Base-by-base conservation (phyloP, 1,140 invertebrate genomes). In the Platyura marginata region DNA sequence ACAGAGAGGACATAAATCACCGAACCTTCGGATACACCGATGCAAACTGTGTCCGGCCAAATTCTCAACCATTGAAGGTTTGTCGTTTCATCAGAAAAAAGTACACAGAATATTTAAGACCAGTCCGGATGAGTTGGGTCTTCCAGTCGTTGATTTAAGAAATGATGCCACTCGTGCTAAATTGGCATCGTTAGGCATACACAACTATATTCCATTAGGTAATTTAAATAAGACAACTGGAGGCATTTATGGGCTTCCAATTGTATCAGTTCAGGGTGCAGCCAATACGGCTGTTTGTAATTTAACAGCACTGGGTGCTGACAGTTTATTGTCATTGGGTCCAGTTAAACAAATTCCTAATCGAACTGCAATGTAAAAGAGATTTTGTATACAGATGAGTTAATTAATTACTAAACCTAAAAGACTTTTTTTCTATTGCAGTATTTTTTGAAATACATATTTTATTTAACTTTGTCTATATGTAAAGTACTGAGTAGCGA, bases 111-210 rank as follows among this genome's bases (percentile, higher is more conserved):
- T 52, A 16, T 33, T 54, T 37, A 52, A 61, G 43, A 64, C 61
- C 21, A 59, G 58, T 16, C 58, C 56, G 11, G 61, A 63, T 10
- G 78, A 81, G 48, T 58, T 81, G 32, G 79, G 77, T 0, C 60
- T 82, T 47, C 81, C 81, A 0, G 67, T 84, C 3, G 72, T 84
- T 6, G 79, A 84, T 54, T 54, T 82, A 2, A 77, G 76, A 43
- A 72, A 75, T 23, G 69, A 72, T 2, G 69, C 72, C 5, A 69
- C 72, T 25, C 51, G 79, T 11, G 70, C 70, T 46, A 67, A 75
- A 38, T 60, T 84, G 16, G 65, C 64, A 42, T 70, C 57, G 54
- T 61, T 82, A 44, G 81, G 81, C 36, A 79, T 84, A 47, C 71
- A 72, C 46, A 76, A 73, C 59, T 81, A 77, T 55, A 77, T 84